Evolutionary conservation across 2,113 vertebrate genomes (phyloP).

Genomic region (Sorex fumeus): DNA sequence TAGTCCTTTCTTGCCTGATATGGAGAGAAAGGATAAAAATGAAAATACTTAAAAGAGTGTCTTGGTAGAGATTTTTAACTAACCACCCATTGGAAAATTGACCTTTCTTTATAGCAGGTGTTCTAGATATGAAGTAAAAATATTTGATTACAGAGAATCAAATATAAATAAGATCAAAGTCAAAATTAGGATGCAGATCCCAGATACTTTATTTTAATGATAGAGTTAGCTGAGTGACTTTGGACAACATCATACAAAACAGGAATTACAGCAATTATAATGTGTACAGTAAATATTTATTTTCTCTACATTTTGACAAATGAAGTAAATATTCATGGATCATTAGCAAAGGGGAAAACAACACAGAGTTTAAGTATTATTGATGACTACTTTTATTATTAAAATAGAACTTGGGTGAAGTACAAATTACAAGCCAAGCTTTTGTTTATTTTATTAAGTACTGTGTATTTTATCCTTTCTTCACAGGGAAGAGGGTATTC

Average conservation of each 20-base stretch:
- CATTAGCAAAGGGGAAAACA: not conserved
- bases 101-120: not conserved
- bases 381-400: not conserved
- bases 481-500: not conserved
- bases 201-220: not conserved
- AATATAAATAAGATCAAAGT: not conserved
- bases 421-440: not conserved
- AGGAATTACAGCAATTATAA: not conserved
- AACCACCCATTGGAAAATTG: not conserved
- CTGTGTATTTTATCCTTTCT: not conserved
- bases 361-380: not conserved
- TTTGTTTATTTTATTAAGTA: slow-evolving; percentile 26
- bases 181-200: slow-evolving; percentile 27
- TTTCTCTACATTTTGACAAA: not conserved
- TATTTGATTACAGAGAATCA: no score
- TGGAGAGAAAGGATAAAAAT: not conserved
- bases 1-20: not conserved
- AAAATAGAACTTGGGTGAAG: not conserved
- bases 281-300: not conserved
- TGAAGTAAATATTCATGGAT: not conserved
- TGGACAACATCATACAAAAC: not conserved
- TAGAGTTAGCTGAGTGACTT: not conserved
- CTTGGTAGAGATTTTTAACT: not conserved
- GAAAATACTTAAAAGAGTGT: not conserved
- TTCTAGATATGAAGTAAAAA: not conserved